phyloP scores from a whole-genome alignment of 1,140 invertebrate genomes.

The Zophobas atratus region DNA sequence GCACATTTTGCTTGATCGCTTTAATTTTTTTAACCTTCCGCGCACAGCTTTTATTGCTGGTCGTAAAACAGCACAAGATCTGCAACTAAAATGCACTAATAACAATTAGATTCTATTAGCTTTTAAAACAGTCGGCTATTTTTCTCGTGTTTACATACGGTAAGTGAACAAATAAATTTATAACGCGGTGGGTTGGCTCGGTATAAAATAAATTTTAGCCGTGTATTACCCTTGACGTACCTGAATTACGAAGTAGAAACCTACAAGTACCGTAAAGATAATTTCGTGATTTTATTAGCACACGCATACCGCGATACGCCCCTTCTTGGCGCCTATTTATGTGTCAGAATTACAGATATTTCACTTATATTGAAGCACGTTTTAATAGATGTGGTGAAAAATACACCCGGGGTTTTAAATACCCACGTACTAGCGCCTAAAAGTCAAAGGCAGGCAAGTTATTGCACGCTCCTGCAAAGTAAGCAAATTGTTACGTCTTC shows the following conservation, averaged over 20 bases:
- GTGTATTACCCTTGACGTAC: conserved; percentile 23
- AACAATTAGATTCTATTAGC: conserved; percentile 1
- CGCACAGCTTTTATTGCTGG: too few relatives aligned
- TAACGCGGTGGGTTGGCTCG: background rate
- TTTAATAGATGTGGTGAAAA: conserved; percentile 1
- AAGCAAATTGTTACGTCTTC: too few relatives aligned
- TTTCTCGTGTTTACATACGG: too few relatives aligned
- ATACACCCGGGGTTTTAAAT: background rate
- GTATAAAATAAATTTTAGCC: background rate
- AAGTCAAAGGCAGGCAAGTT: background rate
- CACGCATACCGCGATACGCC: conserved; percentile 19
- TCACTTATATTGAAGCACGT: conserved; percentile 3
- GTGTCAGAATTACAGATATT: conserved; percentile 18
- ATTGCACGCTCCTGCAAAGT: too few relatives aligned
- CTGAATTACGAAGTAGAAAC: conserved; percentile 12
- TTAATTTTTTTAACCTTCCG: too few relatives aligned
- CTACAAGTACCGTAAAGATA: conserved; percentile 21
- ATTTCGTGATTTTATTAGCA: conserved; percentile 44
- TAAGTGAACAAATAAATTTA: background rate
- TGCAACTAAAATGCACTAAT: conserved; percentile 1
- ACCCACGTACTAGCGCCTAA: background rate
- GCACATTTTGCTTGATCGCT: too few relatives aligned
- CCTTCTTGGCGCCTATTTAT: conserved; percentile 35
- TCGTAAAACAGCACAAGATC: too few relatives aligned
- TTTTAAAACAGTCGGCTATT: too few relatives aligned